Evolutionary conservation across 2,888 invertebrate genomes (phyloP).

Genomic region (Lasius platythorax): DNA sequence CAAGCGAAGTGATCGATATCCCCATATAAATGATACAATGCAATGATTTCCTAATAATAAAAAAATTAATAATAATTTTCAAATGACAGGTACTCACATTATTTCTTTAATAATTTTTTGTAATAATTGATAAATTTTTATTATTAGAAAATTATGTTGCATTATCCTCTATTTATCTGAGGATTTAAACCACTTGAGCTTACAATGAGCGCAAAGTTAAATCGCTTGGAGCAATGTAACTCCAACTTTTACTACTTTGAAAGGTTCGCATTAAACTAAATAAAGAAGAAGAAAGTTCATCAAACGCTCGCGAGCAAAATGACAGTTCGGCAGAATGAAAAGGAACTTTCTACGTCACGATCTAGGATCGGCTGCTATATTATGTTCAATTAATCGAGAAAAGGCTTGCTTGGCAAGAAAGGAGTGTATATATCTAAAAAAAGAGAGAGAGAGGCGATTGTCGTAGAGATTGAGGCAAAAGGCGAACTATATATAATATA

Average conservation of each 20-base stretch:
- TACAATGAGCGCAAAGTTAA: slow-evolving; percentile 28
- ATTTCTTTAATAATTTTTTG: neutral
- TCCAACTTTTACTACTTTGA: slow-evolving; percentile 31
- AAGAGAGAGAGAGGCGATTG: slow-evolving; percentile 15
- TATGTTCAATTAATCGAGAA: slow-evolving; percentile 32
- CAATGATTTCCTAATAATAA: slow-evolving; percentile 24
- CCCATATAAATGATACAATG: neutral
- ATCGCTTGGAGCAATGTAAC: slow-evolving; percentile 8
- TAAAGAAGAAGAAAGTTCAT: slow-evolving; percentile 5
- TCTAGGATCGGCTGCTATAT: slow-evolving; percentile 24
- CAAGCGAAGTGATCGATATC: slow-evolving; percentile 16
- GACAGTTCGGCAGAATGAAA: slow-evolving; percentile 40
- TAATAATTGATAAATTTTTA: neutral
- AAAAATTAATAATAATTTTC: neutral
- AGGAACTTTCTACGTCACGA: slow-evolving; percentile 36
- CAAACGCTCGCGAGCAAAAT: slow-evolving; percentile 30
- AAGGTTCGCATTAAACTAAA: slow-evolving; percentile 22
- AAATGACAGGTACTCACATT: neutral
- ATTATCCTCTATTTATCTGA: neutral
- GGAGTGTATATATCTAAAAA: slow-evolving; percentile 29
- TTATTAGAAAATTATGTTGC: slow-evolving; percentile 27
- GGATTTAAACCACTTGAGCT: slow-evolving; percentile 1
- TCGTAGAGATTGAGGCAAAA: slow-evolving; percentile 70
- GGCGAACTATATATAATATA: slow-evolving; percentile 64
- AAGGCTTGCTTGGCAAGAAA: slow-evolving; percentile 39